Percentiles rank a stretch among this genome's conserved stretches.
Conservation (phyloP, 2,888 invertebrate genomes). For the Automeris io region DNA sequence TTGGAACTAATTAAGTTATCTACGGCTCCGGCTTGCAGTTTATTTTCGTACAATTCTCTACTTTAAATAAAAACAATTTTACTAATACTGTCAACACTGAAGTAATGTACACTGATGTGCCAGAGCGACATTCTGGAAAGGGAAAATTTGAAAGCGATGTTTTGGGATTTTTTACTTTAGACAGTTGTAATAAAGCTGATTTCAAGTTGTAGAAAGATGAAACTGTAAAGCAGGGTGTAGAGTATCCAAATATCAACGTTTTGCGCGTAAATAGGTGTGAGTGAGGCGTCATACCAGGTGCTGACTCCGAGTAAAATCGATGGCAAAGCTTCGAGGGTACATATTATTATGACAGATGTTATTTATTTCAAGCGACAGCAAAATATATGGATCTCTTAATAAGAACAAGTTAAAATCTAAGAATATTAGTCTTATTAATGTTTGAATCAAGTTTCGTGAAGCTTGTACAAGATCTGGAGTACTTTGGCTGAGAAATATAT, state of each 20-base stretch:
- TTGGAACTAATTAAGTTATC: conserved; percentile 76
- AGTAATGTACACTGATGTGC: conserved; percentile 62
- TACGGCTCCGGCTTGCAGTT: conserved; percentile 61
- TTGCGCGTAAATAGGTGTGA: conserved; percentile 69
- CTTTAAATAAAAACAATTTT: conserved; percentile 54
- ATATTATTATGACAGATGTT: conserved; percentile 70
- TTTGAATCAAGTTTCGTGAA: conserved; percentile 30
- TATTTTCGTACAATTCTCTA: conserved; percentile 66
- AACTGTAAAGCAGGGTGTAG: conserved; percentile 48
- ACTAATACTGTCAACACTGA: conserved; percentile 67
- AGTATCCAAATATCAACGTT: conserved; percentile 69
- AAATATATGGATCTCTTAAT: conserved; percentile 40
- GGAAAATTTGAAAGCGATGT: conserved; percentile 31
- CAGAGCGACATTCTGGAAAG: conserved; percentile 53
- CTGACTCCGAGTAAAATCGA: conserved; percentile 57
- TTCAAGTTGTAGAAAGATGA: conserved; percentile 23
- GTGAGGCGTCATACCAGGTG: conserved; percentile 71
- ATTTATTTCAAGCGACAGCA: conserved; percentile 51
- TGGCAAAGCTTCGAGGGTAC: conserved; percentile 58
- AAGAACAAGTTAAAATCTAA: conserved; percentile 38
- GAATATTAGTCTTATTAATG: conserved; percentile 36
- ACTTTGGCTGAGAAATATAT: neutral
- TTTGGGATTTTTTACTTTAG: conserved; percentile 30
- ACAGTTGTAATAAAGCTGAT: conserved; percentile 22
- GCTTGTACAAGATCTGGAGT: conserved; percentile 15